Evolutionary conservation across 2,113 vertebrate species (phyloP).

Genomic region (human): DNA sequence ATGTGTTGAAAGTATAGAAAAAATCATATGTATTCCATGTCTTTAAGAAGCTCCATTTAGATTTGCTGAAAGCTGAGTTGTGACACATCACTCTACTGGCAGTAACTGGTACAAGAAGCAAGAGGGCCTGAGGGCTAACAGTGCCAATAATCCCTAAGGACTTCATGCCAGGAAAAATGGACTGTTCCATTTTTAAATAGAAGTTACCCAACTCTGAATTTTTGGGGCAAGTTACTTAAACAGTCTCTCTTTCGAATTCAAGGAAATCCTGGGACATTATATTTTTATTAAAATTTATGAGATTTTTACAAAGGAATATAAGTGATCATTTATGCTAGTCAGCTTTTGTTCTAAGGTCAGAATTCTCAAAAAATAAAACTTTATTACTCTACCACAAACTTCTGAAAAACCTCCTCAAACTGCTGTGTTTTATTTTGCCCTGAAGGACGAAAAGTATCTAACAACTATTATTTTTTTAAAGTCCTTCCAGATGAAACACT

Average conservation of each 20-base stretch:
- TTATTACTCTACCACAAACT: constrained; percentile 57
- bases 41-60: constrained; percentile 5
- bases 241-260: constrained; percentile 51
- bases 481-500: constrained; percentile 27
- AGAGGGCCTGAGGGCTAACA: background rate
- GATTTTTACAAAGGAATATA: constrained; percentile 55
- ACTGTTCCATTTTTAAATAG: background rate
- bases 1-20: background rate
- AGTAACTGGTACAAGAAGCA: background rate
- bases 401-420: constrained; percentile 55
- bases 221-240: constrained; percentile 38
- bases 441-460: constrained; percentile 52
- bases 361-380: background rate
- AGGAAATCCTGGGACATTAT: constrained; percentile 38
- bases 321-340: constrained; percentile 11
- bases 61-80: constrained; percentile 20
- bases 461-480: background rate
- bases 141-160: background rate
- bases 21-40: background rate
- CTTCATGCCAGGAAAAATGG: constrained; percentile 24
- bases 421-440: constrained; percentile 4
- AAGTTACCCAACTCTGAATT: constrained; percentile 47
- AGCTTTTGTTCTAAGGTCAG: constrained; percentile 44
- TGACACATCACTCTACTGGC: background rate
- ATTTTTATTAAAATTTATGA: constrained; percentile 71